These are phyloP conservation scores for Lepetodrilus schrolli DNA, from an alignment of 2,888 invertebrate species.

Conservation along the genomic window DNA sequence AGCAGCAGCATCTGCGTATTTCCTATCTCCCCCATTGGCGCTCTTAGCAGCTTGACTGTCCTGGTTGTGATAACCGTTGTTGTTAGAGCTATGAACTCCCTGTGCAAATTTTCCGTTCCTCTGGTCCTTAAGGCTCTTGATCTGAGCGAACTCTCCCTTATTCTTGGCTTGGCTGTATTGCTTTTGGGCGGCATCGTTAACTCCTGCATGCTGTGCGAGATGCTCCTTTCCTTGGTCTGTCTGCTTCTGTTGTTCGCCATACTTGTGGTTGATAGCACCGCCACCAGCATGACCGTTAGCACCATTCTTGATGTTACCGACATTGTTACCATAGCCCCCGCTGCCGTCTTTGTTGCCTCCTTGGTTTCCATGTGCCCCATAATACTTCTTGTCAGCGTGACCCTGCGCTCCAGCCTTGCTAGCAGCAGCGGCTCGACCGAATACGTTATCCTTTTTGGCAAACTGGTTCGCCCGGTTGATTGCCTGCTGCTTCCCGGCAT, in stretches of 20 bases:
- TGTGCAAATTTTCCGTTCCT: conserved; percentile 38
- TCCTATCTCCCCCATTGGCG: conserved; percentile 34
- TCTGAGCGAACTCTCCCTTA: conserved; percentile 36
- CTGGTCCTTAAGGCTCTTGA: conserved; percentile 37
- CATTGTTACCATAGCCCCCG: not conserved
- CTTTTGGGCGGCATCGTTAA: conserved; percentile 35
- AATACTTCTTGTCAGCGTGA: conserved; percentile 39
- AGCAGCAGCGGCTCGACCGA: conserved; percentile 37
- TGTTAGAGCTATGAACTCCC: conserved; percentile 35
- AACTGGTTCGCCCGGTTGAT: conserved; percentile 38
- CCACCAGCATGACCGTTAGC: conserved; percentile 34
- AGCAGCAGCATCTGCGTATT: conserved; percentile 35
- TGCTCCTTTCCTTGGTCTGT: conserved; percentile 28
- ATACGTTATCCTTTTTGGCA: conserved; percentile 37
- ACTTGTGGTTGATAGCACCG: conserved; percentile 33
- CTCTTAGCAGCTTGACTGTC: conserved; percentile 38
- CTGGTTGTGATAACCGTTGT: conserved; percentile 38
- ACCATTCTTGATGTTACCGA: not conserved
- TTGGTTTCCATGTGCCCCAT: conserved; percentile 35
- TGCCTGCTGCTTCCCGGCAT: conserved; percentile 37
- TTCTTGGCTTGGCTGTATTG: conserved; percentile 39
- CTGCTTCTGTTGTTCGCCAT: conserved; percentile 32
- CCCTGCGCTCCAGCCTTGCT: conserved; percentile 33
- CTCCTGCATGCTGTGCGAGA: conserved; percentile 34
- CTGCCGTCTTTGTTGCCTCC: not conserved